Base-by-base conservation (phyloP, 2,113 vertebrate species). In the Parus major region DNA sequence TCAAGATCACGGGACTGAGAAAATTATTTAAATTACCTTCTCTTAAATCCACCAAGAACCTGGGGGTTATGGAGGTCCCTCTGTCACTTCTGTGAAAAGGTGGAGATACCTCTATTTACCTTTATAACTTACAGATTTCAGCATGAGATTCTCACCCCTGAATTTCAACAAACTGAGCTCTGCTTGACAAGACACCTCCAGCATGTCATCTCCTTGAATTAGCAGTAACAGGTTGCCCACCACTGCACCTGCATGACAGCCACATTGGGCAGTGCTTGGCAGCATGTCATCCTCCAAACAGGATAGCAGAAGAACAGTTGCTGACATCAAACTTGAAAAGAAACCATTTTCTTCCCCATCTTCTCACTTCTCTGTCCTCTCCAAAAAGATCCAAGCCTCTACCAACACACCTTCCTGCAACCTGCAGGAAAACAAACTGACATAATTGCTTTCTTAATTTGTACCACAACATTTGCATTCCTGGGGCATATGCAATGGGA, bases 41-140 rank as follows among this genome's bases (percentile, higher is more conserved):
- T 85, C 56, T 78, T 42, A 77, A 80, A 76, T 27, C 18, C 27
- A 31, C 42, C 0, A 1, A 72, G 59, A 88, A 53, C 14, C 18
- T 14, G 4, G 4, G 10, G 7, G 2, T 2, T 2, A 5, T 3
- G 11, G 9, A 27, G 15, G 7, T 41, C 35, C 17, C 57, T 5
- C 39, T 47, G 16, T 28, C 52, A 68, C 35, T 25, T 82, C n/a
- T 39, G 31, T 1, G 0, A 50, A n/a, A 82, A 89, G 39, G 35
- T n/a, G 1, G 6, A 83, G 31, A 49, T 18, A 36, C 5, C 17
- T 69, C 41, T 65, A 53, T 17, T 70, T 59, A 50, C 44, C 39
- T 66, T 89, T 64, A 23, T 5, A 39, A 68, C 14, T 9, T 79
- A 31, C 71, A 64, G 19, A 39, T 44, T 75, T 25, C 27, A 42